A percentile compares a stretch with the other conserved stretches of the same genome.
Conservation (phyloP, 2,113 vertebrate species). For the Sinocyclocheilus grahami region DNA sequence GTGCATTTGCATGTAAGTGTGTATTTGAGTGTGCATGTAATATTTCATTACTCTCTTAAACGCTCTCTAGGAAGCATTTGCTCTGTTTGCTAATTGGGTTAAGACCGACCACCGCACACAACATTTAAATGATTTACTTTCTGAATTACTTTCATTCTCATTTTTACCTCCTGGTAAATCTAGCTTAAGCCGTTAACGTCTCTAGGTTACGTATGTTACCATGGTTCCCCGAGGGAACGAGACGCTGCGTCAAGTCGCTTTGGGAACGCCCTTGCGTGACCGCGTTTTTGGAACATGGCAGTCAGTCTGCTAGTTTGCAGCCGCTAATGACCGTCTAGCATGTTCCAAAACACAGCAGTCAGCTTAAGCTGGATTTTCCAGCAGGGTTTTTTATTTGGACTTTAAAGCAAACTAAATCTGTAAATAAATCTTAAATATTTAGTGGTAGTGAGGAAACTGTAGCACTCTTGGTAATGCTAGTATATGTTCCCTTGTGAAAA, state of each 20-base stretch:
- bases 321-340: not conserved
- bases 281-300: not conserved
- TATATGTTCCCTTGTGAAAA: not conserved
- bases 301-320: not conserved
- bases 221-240: too few species aligned
- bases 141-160: not conserved
- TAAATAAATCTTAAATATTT: not conserved
- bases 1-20: not conserved
- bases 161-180: not conserved
- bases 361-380: not conserved
- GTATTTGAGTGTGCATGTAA: not conserved
- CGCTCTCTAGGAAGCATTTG: not conserved
- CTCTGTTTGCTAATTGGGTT: not conserved
- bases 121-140: not conserved
- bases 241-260: too few species aligned
- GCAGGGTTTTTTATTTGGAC: not conserved
- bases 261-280: too few species aligned
- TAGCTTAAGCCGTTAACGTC: not conserved
- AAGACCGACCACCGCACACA: not conserved
- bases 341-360: not conserved
- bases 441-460: not conserved
- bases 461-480: not conserved
- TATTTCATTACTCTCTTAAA: not conserved
- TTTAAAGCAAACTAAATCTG: not conserved
- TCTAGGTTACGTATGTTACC: too few species aligned